phyloP scores from a whole-genome alignment of 1,140 invertebrate genomes.

The Drosophila bipectinata region DNA sequence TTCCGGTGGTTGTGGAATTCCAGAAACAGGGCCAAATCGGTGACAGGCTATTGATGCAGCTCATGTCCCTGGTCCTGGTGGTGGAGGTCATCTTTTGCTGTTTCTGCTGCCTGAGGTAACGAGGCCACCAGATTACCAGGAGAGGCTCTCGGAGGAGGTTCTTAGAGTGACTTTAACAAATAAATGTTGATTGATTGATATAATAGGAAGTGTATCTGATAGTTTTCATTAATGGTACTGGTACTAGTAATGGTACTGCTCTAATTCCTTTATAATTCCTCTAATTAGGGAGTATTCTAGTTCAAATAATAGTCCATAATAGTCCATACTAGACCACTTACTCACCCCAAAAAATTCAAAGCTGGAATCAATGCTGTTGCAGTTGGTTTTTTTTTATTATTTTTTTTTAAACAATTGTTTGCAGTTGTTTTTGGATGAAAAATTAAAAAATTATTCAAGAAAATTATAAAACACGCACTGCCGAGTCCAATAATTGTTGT shows the following conservation, averaged over 20 bases:
- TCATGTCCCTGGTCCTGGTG: neutral
- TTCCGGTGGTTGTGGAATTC: neutral
- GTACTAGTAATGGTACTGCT: too few relatives aligned
- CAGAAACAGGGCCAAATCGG: neutral
- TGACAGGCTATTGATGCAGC: conserved; percentile 1
- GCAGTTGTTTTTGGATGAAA: conserved; percentile 5
- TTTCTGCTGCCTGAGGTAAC: neutral
- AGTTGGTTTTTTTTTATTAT: conserved; percentile 1
- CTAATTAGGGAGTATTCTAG: too few relatives aligned
- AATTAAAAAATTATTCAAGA: conserved; percentile 4
- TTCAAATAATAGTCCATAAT: too few relatives aligned
- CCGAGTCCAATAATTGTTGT: conserved; percentile 23
- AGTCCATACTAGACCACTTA: neutral
- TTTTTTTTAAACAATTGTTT: neutral
- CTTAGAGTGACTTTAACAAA: too few relatives aligned
- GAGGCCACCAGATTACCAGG: too few relatives aligned
- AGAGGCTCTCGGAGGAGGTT: too few relatives aligned
- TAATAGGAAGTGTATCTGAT: too few relatives aligned
- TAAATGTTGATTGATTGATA: too few relatives aligned
- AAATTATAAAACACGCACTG: conserved; percentile 22
- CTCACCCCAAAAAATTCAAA: conserved; percentile 22
- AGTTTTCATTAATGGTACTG: too few relatives aligned
- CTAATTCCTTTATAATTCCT: too few relatives aligned
- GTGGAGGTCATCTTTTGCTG: neutral
- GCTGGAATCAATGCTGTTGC: neutral